Conservation (phyloP, 2,888 invertebrate species). For the Acanthacorydalis orientalis region DNA sequence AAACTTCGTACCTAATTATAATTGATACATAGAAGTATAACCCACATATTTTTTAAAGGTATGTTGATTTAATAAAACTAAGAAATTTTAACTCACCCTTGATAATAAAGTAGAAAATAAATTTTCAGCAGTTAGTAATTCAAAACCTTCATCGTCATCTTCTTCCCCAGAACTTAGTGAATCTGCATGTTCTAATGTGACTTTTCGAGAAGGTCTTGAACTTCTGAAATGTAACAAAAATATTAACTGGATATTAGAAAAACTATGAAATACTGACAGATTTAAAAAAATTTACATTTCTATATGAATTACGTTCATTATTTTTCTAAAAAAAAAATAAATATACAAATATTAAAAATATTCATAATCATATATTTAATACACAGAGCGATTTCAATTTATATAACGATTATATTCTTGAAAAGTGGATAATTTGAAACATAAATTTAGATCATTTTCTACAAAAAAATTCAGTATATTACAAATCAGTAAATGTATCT, state of each 20-base stretch:
- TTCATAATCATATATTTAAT: too few species aligned
- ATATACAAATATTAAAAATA: too few species aligned
- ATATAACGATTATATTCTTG: too few species aligned
- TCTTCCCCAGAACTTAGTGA: slow-evolving; percentile 78
- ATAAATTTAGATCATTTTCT: too few species aligned
- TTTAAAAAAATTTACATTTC: too few species aligned
- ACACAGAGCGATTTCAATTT: too few species aligned
- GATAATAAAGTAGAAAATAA: slow-evolving; percentile 74
- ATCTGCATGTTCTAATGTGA: slow-evolving; percentile 54
- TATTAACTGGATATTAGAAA: neutral
- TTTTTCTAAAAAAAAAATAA: too few species aligned
- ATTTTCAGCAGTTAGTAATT: slow-evolving; percentile 79
- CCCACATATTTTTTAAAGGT: neutral
- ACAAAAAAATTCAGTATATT: too few species aligned
- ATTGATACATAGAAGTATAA: neutral
- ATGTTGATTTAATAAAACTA: neutral
- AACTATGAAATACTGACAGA: neutral
- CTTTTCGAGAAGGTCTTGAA: slow-evolving; percentile 45
- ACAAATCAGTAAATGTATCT: too few species aligned
- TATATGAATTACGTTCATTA: too few species aligned
- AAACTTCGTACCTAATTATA: slow-evolving; percentile 54
- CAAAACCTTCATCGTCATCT: slow-evolving; percentile 81
- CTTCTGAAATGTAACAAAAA: slow-evolving; percentile 29
- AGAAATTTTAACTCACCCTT: slow-evolving; percentile 36
- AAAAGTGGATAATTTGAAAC: too few species aligned